phyloP scores from a whole-genome alignment of 1,140 invertebrate genomes.

The Nautilus pompilius region DNA sequence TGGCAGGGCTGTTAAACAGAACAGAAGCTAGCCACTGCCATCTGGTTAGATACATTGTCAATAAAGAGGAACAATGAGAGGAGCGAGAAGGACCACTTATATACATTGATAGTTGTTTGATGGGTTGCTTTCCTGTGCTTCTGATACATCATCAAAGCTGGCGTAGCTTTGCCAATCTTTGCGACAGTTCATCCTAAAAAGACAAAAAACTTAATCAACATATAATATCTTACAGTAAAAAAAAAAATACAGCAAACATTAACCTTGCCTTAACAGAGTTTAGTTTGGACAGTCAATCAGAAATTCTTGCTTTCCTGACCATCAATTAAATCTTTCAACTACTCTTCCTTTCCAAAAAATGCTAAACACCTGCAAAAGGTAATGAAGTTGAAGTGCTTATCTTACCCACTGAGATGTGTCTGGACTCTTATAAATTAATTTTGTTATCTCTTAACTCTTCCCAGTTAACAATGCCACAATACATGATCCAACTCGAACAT shows the following conservation, averaged over 20 bases:
- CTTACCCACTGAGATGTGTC: not conserved
- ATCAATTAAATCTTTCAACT: not conserved
- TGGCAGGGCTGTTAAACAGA: no score
- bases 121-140: no score
- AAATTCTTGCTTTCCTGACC: not conserved
- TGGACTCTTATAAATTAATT: not conserved
- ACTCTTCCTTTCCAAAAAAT: conserved; percentile 73
- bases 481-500: conserved; percentile 4
- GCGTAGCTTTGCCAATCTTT: conserved; percentile 87
- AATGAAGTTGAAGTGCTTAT: not conserved
- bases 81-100: no score
- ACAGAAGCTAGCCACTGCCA: no score
- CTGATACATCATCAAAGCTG: no score
- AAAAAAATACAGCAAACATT: not conserved
- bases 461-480: not conserved
- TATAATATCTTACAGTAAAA: not conserved
- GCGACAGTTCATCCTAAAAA: conserved; percentile 88
- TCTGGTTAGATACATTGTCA: no score
- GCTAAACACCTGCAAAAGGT: conserved; percentile 23
- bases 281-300: not conserved
- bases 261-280: not conserved
- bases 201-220: conserved; percentile 7
- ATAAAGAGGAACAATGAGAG: no score
- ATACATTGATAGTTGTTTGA: no score
- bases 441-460: not conserved